phyloP scores from a whole-genome alignment of 2,888 invertebrate genomes.

The Agriopis aurantiaria region DNA sequence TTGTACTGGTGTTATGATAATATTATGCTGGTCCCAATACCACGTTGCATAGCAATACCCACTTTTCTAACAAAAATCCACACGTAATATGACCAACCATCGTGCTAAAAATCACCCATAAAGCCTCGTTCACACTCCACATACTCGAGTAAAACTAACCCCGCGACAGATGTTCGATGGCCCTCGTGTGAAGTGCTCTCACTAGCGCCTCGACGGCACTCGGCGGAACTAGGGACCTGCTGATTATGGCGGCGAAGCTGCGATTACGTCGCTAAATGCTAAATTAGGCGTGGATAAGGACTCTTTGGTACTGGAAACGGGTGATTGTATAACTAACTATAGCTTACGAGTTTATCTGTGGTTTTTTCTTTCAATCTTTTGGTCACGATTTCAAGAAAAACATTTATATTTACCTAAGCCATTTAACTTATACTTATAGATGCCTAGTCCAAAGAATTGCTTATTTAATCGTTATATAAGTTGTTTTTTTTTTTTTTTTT shows the following conservation, averaged over 20 bases:
- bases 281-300: conserved; percentile 34
- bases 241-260: conserved; percentile 29
- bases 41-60: too few relatives aligned
- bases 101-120: conserved; percentile 2
- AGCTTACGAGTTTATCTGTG: not conserved
- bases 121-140: conserved; percentile 39
- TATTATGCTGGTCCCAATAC: too few relatives aligned
- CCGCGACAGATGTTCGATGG: conserved; percentile 77
- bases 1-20: too few relatives aligned
- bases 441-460: too few relatives aligned
- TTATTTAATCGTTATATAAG: too few relatives aligned
- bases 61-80: too few relatives aligned
- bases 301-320: conserved; percentile 20
- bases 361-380: not conserved
- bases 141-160: conserved; percentile 50
- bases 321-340: not conserved
- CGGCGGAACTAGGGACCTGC: conserved; percentile 20
- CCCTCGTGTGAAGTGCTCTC: conserved; percentile 65
- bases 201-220: conserved; percentile 28
- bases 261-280: conserved; percentile 28
- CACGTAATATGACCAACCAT: too few relatives aligned
- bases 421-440: too few relatives aligned
- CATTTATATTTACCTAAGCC: too few relatives aligned
- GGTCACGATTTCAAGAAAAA: too few relatives aligned
- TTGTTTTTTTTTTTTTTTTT: too few relatives aligned